These are phyloP conservation scores for Psilopsiagon aymara DNA, from an alignment of 2,113 vertebrate genomes.

Conservation along the genomic window DNA sequence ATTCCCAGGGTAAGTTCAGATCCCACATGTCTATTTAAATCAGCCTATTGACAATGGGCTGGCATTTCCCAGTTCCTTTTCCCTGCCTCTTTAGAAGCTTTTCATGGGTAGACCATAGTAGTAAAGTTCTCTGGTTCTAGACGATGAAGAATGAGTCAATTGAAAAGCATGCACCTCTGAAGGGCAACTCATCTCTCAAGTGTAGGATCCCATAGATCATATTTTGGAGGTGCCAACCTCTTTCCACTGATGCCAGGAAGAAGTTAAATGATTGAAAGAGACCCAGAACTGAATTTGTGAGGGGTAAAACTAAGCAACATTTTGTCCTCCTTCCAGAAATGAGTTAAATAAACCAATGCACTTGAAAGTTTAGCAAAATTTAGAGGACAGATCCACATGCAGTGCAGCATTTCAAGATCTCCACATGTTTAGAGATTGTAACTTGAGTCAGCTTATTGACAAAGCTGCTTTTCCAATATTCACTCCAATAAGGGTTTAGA, in stretches of 20 bases:
- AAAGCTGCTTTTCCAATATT: neutral
- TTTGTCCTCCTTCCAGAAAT: neutral
- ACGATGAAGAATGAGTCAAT: neutral
- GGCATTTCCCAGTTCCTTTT: neutral
- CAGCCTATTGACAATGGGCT: neutral
- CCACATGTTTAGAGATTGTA: neutral
- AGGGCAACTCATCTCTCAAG: neutral
- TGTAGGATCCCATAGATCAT: fast-evolving
- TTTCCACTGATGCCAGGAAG: neutral
- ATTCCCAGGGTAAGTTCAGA: neutral
- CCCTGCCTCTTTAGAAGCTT: neutral
- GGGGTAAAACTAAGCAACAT: neutral
- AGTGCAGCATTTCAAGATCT: neutral
- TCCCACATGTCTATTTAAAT: neutral
- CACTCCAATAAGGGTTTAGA: neutral
- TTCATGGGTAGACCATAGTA: neutral
- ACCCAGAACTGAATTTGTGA: neutral
- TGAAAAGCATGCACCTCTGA: neutral
- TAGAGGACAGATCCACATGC: neutral
- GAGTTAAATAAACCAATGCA: neutral
- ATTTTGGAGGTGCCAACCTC: neutral
- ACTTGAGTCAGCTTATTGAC: neutral
- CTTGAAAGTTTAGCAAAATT: neutral
- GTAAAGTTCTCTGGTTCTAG: neutral
- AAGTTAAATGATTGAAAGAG: neutral